phyloP scores from a whole-genome alignment of 2,797 vertebrate genomes.

The Pseudochromis fuscus region DNA sequence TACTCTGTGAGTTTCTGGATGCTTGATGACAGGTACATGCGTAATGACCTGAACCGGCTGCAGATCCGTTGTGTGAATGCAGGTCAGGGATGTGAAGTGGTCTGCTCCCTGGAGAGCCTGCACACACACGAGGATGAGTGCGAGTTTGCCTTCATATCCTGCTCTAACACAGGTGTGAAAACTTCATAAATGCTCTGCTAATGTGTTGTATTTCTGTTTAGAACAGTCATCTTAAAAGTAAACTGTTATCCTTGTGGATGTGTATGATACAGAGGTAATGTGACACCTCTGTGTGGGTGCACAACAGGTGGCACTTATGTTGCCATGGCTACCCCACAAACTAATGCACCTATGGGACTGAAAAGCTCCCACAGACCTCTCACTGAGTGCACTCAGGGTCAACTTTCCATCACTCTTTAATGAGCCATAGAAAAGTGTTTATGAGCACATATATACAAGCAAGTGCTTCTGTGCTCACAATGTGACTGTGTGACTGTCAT shows the following conservation, averaged over 20 bases:
- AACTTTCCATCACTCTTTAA: constrained; percentile 64
- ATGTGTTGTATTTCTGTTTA: background rate
- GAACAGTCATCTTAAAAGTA: background rate
- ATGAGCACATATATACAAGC: constrained; percentile 8
- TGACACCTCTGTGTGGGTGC: constrained; percentile 56
- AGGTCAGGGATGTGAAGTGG: constrained; percentile 87
- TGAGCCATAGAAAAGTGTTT: constrained; percentile 35
- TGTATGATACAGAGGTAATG: constrained; percentile 47
- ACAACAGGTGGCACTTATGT: constrained; percentile 70
- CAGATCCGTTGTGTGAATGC: constrained; percentile 91
- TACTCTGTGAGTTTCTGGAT: background rate
- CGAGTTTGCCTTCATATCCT: constrained; percentile 87
- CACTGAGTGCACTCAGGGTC: constrained; percentile 35
- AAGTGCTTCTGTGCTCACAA: constrained; percentile 44
- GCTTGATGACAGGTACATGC: constrained; percentile 88
- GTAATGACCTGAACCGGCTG: constrained; percentile 91
- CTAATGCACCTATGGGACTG: constrained; percentile 32
- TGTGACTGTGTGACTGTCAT: constrained; percentile 71
- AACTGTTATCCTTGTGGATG: constrained; percentile 8
- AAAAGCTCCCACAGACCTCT: constrained; percentile 32
- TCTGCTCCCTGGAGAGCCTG: constrained; percentile 90
- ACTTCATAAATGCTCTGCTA: background rate
- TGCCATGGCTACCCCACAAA: constrained; percentile 68
- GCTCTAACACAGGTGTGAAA: constrained; percentile 86
- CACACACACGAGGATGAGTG: constrained; percentile 90